Percentiles rank a stretch among this genome's conserved stretches.
Evolutionary conservation across 2,888 invertebrate species (phyloP).

Genomic region (Loripinus fragilis): DNA sequence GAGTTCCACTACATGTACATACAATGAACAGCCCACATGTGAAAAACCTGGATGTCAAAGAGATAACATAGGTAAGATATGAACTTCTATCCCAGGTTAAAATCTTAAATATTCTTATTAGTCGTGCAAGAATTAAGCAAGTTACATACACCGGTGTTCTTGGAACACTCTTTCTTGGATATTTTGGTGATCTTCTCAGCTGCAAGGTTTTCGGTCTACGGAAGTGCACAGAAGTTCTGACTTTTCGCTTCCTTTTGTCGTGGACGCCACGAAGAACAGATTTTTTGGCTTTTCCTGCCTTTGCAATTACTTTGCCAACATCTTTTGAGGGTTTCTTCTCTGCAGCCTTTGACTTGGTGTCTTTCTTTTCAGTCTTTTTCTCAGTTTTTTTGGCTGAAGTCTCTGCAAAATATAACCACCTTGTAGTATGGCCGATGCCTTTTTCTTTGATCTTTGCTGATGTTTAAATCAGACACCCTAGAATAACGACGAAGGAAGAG

Average conservation of each 20-base stretch:
- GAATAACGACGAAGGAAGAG: too few relatives aligned
- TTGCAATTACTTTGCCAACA: constrained; percentile 71
- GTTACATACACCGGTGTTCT: constrained; percentile 83
- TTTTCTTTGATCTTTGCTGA: too few relatives aligned
- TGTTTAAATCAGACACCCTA: too few relatives aligned
- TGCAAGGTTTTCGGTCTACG: constrained; percentile 96
- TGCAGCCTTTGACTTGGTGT: constrained; percentile 72
- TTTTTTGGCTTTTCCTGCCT: constrained; percentile 90
- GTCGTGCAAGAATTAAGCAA: too few relatives aligned
- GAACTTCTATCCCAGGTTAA: too few relatives aligned
- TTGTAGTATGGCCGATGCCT: too few relatives aligned
- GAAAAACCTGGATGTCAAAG: too few relatives aligned
- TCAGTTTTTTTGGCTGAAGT: too few relatives aligned
- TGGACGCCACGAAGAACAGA: constrained; percentile 95
- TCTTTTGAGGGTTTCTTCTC: constrained; percentile 58
- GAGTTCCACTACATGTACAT: too few relatives aligned
- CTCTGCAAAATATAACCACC: background rate
- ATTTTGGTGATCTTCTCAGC: constrained; percentile 96
- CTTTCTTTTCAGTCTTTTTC: constrained; percentile 74
- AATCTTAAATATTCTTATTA: too few relatives aligned
- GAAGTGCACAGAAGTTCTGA: constrained; percentile 98
- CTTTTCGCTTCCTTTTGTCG: constrained; percentile 94
- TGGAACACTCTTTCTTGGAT: constrained; percentile 97
- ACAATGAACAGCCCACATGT: too few relatives aligned
- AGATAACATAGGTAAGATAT: too few relatives aligned